These are phyloP conservation scores for Notocelia uddmanniana DNA, from an alignment of 2,888 invertebrate genomes.

Conservation along the genomic window DNA sequence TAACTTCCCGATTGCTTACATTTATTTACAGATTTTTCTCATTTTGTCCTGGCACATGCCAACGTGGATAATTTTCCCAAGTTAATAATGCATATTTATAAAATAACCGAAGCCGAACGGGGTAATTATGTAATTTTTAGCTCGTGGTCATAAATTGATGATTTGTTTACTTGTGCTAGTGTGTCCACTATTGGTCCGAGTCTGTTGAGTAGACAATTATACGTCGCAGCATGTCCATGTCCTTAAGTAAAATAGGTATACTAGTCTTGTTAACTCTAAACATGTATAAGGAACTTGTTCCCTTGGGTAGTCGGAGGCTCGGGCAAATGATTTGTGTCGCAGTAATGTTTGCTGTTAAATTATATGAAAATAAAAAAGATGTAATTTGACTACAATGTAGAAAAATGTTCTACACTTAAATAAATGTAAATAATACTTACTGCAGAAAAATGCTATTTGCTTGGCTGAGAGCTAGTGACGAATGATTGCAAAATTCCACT, in stretches of 20 bases:
- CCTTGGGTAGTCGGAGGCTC: slow-evolving; percentile 50
- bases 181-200: slow-evolving; percentile 48
- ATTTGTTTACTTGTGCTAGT: slow-evolving; percentile 62
- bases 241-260: slow-evolving; percentile 47
- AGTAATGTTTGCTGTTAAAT: slow-evolving; percentile 57
- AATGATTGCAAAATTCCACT: slow-evolving; percentile 20
- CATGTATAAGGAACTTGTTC: slow-evolving; percentile 54
- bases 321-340: slow-evolving; percentile 57
- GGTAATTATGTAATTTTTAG: slow-evolving; percentile 64
- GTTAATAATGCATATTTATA: slow-evolving; percentile 53
- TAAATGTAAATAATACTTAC: slow-evolving; percentile 32
- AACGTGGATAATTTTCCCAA: slow-evolving; percentile 48
- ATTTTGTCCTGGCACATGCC: slow-evolving; percentile 38
- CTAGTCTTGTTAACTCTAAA: slow-evolving; percentile 55
- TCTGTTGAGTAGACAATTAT: slow-evolving; percentile 38
- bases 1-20: slow-evolving; percentile 16
- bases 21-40: slow-evolving; percentile 30
- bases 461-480: slow-evolving; percentile 17
- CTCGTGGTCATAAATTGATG: slow-evolving; percentile 55
- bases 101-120: slow-evolving; percentile 62
- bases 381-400: slow-evolving; percentile 48
- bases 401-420: slow-evolving; percentile 50
- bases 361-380: slow-evolving; percentile 53
- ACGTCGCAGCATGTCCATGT: slow-evolving; percentile 48
- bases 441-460: slow-evolving; percentile 7